phyloP scores from a whole-genome alignment of 2,113 vertebrate species.

The Tychaedon coryphoeus region DNA sequence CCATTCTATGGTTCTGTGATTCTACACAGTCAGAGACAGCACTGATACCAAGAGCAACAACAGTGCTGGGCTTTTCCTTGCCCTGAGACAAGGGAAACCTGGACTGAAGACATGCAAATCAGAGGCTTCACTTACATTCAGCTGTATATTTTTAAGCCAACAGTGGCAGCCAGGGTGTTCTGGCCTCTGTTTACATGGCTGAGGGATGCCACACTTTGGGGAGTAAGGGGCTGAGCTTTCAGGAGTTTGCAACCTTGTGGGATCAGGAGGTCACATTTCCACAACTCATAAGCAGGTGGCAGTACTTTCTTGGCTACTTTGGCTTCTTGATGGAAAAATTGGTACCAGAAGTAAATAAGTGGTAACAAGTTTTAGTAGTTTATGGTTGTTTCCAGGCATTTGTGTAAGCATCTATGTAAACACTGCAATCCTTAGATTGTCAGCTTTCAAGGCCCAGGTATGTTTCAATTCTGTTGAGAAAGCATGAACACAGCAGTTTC shows the following conservation, averaged over 20 bases:
- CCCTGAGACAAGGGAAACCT: too few species aligned
- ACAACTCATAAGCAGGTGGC: background rate
- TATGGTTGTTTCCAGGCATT: background rate
- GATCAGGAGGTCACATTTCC: background rate
- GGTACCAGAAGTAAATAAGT: background rate
- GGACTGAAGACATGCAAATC: background rate
- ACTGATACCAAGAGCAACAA: background rate
- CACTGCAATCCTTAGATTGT: background rate
- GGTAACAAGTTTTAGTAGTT: background rate
- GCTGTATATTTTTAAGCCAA: background rate
- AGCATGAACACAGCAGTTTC: background rate
- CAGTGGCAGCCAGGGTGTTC: background rate
- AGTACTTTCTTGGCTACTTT: background rate
- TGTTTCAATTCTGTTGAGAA: background rate
- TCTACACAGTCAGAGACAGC: background rate
- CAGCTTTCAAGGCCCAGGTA: background rate
- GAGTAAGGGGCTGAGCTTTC: background rate
- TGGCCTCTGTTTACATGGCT: background rate
- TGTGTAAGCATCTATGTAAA: background rate
- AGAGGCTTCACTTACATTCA: background rate
- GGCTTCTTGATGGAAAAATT: background rate
- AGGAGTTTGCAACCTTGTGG: background rate
- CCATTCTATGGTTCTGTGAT: background rate
- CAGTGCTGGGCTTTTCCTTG: background rate
- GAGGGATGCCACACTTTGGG: background rate